phyloP scores from a whole-genome alignment of 2,113 vertebrate species.

The Eolophus roseicapilla region DNA sequence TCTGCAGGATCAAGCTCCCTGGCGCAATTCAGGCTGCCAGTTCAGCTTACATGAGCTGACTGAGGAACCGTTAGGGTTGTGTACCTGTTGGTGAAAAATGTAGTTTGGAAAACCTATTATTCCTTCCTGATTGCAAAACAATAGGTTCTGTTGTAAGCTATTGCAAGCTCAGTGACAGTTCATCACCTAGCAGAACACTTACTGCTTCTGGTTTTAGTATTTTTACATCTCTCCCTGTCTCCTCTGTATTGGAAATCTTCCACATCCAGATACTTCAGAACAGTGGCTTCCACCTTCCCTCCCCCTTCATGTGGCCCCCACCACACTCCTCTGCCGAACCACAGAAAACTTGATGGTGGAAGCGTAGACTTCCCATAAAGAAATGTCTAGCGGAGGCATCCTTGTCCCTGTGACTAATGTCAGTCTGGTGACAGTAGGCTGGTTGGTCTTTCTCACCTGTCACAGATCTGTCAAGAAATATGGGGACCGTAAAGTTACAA shows the following conservation, averaged over 20 bases:
- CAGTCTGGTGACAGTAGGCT: background rate
- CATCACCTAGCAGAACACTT: background rate
- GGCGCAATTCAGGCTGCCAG: background rate
- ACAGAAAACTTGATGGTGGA: background rate
- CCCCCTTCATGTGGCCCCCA: rapidly evolving
- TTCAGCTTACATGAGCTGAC: rapidly evolving
- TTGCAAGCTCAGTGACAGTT: background rate
- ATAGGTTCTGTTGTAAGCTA: background rate
- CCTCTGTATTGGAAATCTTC: background rate
- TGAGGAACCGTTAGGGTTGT: background rate
- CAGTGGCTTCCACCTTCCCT: background rate
- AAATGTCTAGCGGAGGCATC: background rate
- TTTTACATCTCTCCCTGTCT: background rate
- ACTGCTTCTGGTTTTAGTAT: background rate
- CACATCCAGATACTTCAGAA: background rate
- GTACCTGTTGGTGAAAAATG: background rate
- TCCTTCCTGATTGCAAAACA: background rate
- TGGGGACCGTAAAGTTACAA: background rate
- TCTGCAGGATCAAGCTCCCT: background rate
- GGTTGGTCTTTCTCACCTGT: background rate
- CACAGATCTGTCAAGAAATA: background rate
- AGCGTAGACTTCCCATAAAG: background rate
- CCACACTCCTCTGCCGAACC: background rate
- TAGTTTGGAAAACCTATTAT: background rate
- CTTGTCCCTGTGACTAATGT: background rate